Evolutionary conservation across 2,797 vertebrate genomes (phyloP), one percentile per base, ranked within the genome.

Genomic region (Enteromius afrohamiltoni): DNA sequence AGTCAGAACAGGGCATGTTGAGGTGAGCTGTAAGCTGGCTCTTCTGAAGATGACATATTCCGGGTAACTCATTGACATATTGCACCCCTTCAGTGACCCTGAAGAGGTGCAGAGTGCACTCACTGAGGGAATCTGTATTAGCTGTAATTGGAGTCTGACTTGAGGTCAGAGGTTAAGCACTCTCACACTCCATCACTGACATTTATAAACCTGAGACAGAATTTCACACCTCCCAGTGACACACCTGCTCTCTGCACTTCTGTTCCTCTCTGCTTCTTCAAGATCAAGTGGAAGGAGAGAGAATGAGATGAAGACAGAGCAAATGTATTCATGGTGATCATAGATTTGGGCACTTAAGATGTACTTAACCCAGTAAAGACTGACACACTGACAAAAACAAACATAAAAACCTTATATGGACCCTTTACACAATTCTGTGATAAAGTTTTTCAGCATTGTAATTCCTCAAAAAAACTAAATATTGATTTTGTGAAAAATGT

Each of bases 121-220:
- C 58, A 67, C 64, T 42, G 31, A 77, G 77, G 70, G 77, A 68
- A 77, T 55, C 23, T 75, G 65, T 71, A 87, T 67, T 68, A 71
- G 77, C 31, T 69, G 70, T 45, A 80, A 80, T 19, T 69, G 78
- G 76, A 62, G 60, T 74, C 77, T 64, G 60, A n/a, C 47, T 51
- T 73, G 11, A 77, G 79, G 84, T 82, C 70, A 80, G 51, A 84
- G 82, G 84, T 86, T 84, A 86, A 87, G 81, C 26, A 71, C 85
- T 85, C 47, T 85, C 37, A 17, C 65, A 86, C 58, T 62, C 73
- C 77, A 85, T 87, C 77, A 68, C 23, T 86, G 80, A 80, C 77
- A 84, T 78, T 64, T 67, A 71, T 67, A 19, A 49, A 85, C 67
- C 80, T 76, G 70, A 86, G 79, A 85, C 65, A 85, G 83, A 77